Base-by-base conservation (phyloP, 2,888 invertebrate species). In the Ennomos fuscantarius region DNA sequence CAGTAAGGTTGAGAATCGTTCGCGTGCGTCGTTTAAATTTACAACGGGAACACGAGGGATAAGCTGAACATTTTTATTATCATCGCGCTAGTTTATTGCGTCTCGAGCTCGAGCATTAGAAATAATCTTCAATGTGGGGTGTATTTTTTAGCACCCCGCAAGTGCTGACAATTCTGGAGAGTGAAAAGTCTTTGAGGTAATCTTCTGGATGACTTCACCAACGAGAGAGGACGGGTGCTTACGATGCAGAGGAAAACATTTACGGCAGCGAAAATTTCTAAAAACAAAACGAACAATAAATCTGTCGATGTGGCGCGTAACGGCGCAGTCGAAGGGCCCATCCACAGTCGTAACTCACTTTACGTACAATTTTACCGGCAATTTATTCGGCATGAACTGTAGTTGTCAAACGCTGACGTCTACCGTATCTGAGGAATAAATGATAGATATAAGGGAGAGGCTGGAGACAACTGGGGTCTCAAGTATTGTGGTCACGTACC, bases 391-490 rank as follows among this genome's bases (percentile, higher is more conserved):
- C 84, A 87, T 86, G 83, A 86, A 89, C 87, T 87, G 86, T 86
- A 88, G 85, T 90, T 88, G 91, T 90, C 90, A 86, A 90, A 85
- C 70, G 89, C 89, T 90, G 86, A 90, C 88, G 87, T 83, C 79
- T 76, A 81, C 52, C 82, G 84, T 86, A 88, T 87, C 81, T 81
- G 73, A 82, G 78, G 83, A 87, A 90, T 87, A 89, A 89, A 89
- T 89, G 87, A 89, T 84, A 87, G 87, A 87, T 84, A 83, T 78
- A 84, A 83, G 78, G 56, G 76, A 81, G 79, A 83, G 81, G 81
- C 81, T 77, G 84, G 74, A 87, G 87, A 88, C 85, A 84, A 83
- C 76, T 70, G 72, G 47, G 65, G 65, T 56, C 72, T 85, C 83
- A 69, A 69, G 80, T 83, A 92, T 90, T 87, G 84, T 82, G 86